These are phyloP conservation scores for Drosophila insularis DNA, from an alignment of 1,140 invertebrate species.

Conservation along the genomic window DNA sequence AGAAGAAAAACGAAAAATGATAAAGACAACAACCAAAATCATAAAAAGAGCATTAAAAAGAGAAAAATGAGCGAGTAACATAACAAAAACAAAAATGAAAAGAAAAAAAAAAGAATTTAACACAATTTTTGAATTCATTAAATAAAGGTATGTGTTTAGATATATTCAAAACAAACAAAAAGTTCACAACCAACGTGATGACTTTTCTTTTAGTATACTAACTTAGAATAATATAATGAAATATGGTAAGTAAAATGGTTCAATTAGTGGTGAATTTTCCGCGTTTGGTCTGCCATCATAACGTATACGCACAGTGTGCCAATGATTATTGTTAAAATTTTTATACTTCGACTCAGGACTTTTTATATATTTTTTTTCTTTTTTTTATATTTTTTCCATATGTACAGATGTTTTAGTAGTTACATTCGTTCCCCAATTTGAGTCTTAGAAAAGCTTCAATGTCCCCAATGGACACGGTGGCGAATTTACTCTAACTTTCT, in stretches of 20 bases:
- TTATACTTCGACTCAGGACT: no score
- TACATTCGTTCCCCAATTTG: no score
- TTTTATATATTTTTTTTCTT: no score
- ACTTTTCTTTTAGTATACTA: slow-evolving; percentile 27
- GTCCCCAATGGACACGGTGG: no score
- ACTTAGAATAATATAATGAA: background rate
- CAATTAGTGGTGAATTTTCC: no score
- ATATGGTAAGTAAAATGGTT: background rate
- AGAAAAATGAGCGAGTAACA: slow-evolving; percentile 51
- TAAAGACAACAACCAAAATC: slow-evolving; percentile 29
- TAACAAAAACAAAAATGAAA: slow-evolving; percentile 48
- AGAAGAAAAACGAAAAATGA: slow-evolving; percentile 30
- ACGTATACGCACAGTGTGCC: no score
- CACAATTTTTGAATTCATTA: slow-evolving; percentile 81
- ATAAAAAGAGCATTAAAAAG: slow-evolving; percentile 21
- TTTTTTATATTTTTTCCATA: no score
- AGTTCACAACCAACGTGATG: background rate
- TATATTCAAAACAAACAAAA: slow-evolving; percentile 70
- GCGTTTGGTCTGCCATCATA: no score
- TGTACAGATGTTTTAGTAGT: no score
- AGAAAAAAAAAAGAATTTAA: slow-evolving; percentile 69
- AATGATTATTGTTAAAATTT: no score
- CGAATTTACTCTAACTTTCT: no score
- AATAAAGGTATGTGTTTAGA: slow-evolving; percentile 81
- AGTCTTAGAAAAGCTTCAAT: no score